phyloP scores from a whole-genome alignment of 2,888 invertebrate species.

The Drosophila meridionalis region DNA sequence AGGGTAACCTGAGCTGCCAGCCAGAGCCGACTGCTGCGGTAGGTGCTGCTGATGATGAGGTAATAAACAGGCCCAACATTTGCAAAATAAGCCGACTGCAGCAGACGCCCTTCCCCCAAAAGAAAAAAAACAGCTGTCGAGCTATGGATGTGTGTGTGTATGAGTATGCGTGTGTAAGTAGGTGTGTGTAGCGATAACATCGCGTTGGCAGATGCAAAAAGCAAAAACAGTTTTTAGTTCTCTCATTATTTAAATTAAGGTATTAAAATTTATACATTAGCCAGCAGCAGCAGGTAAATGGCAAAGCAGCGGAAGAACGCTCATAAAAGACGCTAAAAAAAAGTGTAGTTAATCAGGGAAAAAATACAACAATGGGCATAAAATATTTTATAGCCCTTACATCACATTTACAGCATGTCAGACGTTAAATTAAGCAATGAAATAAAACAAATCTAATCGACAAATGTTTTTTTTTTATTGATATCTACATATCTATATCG shows the following conservation, averaged over 20 bases:
- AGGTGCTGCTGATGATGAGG: conserved; percentile 64
- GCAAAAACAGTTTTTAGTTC: conserved; percentile 33
- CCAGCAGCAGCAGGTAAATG: conserved; percentile 5
- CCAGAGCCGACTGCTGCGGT: conserved; percentile 57
- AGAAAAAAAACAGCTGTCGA: conserved; percentile 59
- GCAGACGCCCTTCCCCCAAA: conserved; percentile 50
- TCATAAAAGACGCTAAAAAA: neutral
- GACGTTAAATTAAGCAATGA: neutral
- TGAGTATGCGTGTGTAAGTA: conserved; percentile 5
- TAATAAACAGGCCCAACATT: conserved; percentile 62
- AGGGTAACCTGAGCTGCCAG: conserved; percentile 61
- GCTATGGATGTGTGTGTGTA: conserved; percentile 9
- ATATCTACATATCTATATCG: neutral
- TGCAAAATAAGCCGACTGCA: conserved; percentile 32
- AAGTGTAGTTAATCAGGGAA: neutral
- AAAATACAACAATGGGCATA: neutral
- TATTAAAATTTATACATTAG: conserved; percentile 32
- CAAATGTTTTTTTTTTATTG: neutral
- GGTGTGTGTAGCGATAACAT: conserved; percentile 18
- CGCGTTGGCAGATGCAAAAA: conserved; percentile 57
- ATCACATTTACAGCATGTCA: neutral
- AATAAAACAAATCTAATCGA: neutral
- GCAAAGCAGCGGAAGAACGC: neutral
- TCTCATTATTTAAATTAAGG: conserved; percentile 45
- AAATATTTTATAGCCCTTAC: conserved; percentile 1